Conservation (phyloP, 2,113 vertebrate species). For the Ceyx cyanopectus region DNA sequence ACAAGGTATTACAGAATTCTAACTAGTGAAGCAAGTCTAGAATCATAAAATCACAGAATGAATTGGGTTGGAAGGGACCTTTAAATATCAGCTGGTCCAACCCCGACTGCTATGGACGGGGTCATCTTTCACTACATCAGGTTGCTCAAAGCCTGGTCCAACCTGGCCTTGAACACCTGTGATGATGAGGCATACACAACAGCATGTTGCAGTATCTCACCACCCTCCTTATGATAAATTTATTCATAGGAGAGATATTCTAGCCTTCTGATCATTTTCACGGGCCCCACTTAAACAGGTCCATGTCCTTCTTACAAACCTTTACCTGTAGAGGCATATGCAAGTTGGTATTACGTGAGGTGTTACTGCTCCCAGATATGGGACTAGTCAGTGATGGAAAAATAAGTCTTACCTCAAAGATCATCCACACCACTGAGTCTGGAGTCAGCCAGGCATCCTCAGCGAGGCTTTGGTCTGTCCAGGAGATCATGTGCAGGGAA, state of each 20-base stretch:
- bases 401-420: neutral
- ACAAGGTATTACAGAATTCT: neutral
- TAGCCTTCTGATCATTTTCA: neutral
- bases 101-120: neutral
- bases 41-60: neutral
- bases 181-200: no score
- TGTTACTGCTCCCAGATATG: neutral
- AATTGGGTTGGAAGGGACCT: neutral
- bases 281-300: neutral
- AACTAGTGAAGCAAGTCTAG: neutral
- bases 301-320: neutral
- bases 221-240: neutral
- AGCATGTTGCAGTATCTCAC: neutral
- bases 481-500: neutral
- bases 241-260: neutral
- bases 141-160: neutral
- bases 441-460: neutral
- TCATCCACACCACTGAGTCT: neutral
- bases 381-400: accelerated
- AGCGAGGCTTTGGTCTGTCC: neutral
- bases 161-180: neutral
- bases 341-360: neutral
- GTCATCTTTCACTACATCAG: neutral
- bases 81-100: no score
- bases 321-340: neutral